These are phyloP conservation scores for Emmelina monodactyla DNA, from an alignment of 2,888 invertebrate species.

Conservation along the genomic window DNA sequence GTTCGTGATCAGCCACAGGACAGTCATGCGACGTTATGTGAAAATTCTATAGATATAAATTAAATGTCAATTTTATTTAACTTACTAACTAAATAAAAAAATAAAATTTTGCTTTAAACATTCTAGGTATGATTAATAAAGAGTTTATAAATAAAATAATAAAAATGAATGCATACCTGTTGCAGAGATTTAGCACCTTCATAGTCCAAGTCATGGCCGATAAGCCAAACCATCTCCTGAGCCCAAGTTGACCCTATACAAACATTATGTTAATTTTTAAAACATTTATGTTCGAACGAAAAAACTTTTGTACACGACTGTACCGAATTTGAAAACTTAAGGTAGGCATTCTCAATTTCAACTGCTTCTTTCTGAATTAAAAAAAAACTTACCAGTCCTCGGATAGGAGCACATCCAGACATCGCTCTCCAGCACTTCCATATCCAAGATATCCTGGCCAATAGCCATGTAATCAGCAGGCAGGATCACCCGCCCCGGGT, in stretches of 20 bases:
- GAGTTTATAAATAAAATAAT: too few species aligned
- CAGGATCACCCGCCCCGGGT: conserved; percentile 74
- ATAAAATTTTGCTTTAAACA: too few species aligned
- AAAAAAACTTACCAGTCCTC: conserved; percentile 75
- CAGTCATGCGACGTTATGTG: too few species aligned
- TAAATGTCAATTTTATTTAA: too few species aligned
- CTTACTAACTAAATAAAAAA: too few species aligned
- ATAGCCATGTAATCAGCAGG: conserved; percentile 74
- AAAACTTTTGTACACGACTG: too few species aligned
- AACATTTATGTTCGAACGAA: too few species aligned
- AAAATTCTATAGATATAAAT: too few species aligned
- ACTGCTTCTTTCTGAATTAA: too few species aligned
- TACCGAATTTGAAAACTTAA: too few species aligned
- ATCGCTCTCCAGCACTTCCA: conserved; percentile 77
- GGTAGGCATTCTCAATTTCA: too few species aligned
- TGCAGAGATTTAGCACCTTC: conserved; percentile 72
- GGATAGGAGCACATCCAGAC: conserved; percentile 90
- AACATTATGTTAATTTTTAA: not conserved
- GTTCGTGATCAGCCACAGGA: not conserved
- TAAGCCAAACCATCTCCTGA: conserved; percentile 93
- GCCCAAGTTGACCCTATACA: conserved; percentile 86
- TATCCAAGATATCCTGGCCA: conserved; percentile 73
- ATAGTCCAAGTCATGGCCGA: conserved; percentile 81
- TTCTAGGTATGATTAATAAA: too few species aligned
- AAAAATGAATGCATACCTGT: conserved; percentile 32